A percentile compares a stretch with the other conserved stretches of the same genome.
Conservation (phyloP, 2,797 vertebrate species). For the Eremophila alpestris region DNA sequence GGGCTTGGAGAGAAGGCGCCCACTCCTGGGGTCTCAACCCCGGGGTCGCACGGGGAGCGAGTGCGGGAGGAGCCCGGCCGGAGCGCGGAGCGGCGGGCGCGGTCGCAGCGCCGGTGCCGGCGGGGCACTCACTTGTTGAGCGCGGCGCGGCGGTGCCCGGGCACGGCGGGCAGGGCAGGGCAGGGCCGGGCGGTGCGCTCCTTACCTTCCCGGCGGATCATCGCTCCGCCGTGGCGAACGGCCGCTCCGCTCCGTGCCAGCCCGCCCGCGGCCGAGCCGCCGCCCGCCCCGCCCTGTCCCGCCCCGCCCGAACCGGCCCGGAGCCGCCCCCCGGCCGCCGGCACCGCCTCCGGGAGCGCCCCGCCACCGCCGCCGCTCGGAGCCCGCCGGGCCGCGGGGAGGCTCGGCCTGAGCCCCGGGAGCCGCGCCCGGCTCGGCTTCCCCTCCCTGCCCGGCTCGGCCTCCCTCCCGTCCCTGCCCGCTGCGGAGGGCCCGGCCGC, state of each 20-base stretch:
- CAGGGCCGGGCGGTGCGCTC: neutral
- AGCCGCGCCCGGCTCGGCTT: neutral
- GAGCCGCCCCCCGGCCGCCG: neutral
- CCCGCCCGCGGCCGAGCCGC: neutral
- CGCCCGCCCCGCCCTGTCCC: neutral
- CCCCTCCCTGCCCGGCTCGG: neutral
- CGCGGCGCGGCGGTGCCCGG: neutral
- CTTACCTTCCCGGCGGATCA: conserved; percentile 61
- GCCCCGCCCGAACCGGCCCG: neutral
- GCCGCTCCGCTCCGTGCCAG: neutral
- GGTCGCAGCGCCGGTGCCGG: neutral
- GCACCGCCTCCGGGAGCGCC: neutral
- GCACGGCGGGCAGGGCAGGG: neutral
- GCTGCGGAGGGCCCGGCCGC: neutral
- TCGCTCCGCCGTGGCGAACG: neutral
- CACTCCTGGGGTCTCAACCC: fast-evolving
- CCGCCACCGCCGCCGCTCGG: neutral
- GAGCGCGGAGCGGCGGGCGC: neutral
- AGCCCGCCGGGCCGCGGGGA: neutral
- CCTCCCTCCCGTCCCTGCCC: neutral
- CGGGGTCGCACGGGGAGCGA: no score
- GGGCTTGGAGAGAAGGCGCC: no score
- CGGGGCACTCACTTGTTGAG: conserved; percentile 37
- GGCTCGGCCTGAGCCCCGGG: neutral
- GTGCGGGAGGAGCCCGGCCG: neutral